Evolutionary conservation across 2,797 vertebrate species (phyloP), one percentile per base, ranked within the genome.

Genomic region (Megaceryle alcyon): DNA sequence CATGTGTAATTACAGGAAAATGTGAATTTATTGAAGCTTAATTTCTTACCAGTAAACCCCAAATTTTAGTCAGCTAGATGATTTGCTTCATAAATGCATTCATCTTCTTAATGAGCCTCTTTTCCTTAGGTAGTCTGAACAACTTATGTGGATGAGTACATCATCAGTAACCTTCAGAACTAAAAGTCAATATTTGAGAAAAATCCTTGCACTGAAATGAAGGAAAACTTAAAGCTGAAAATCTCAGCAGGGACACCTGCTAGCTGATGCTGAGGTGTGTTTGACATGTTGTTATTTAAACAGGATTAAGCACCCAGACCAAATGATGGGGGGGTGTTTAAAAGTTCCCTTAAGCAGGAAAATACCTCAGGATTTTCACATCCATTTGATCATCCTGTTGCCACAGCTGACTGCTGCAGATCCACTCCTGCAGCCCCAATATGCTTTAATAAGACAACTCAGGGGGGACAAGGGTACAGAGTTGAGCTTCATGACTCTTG

Each of bases 91-190:
- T 96, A 98, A 97, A 97, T 90, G 81, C 94, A 96, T 97, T 97
- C 96, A 91, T 97, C 97, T 98, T 95, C 94, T 94, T 97, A 96
- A 97, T 82, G 91, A 96, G 93, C 82, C 86, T 96, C 85, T 97
- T 94, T 96, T 95, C 82, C 94, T 97, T 92, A 96, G 59, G 90
- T 89, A 95, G 73, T 82, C 85, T 90, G 95, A 96, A 84, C 80
- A 97, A 81, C 94, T 94, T 90, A 51, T 88, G 90, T 94, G 82
- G 72, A 76, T 76, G 79, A 96, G 88, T 68, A 96, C 89, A 94
- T 94, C 95, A 96, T 84, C 93, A 70, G 95, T 94, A 98, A 98
- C 96, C 97, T 98, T 97, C 97, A 97, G 97, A 97, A 95, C 80
- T 81, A 77, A 94, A 97, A 96, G 96, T 97, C 97, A 98, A 96